Evolutionary conservation across 2,113 vertebrate species (phyloP), one percentile per base, ranked within the genome.

Genomic region (Tonatia bakeri): DNA sequence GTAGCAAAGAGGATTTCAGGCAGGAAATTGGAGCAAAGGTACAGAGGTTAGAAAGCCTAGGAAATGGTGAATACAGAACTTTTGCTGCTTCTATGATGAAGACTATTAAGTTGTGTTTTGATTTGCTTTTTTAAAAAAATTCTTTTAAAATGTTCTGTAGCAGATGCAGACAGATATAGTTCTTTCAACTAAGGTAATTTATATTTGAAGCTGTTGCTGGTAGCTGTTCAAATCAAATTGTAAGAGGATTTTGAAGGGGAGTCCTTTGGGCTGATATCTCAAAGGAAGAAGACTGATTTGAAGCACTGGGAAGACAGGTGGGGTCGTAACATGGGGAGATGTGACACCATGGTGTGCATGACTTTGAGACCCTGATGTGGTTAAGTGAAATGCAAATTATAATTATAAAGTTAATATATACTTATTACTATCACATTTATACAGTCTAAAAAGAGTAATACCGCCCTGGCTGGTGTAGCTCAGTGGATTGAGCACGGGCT

Each of bases 1-100:
- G 89, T 72, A 82, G 88, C 72, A 88, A 88, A 95, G 81, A 85
- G 91, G 96, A 92, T 97, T 96, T 97, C 54, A 95, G 85, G 82
- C 56, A 87, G 93, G 90, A 96, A 96, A 95, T 84, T 92, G 36
- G 24, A 92, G 70, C 80, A 95, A 5, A 96, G 92, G 56, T 54
- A 17, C 3, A 61, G 61, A 45, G 43, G 14, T 81, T 91, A 76
- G 87, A 64, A 91, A 76, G 33, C 80, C 9, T 28, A 56, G 50
- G 24, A 67, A 90, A 28, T 86, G 56, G 65, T 82, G 56, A 95
- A 56, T 64, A 4, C 28, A 94, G 54, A 56, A 3, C n/a, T 95
- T 94, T 43, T n/a, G 26, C 38, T 96, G 72, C 72, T 93, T 94
- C 82, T 81, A 0, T 96, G 65, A 70, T 87, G 72, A 95, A 65